Percentiles rank a stretch among this genome's conserved stretches.
phyloP scores from a whole-genome alignment of 2,113 vertebrate species.

The Lamprotornis superbus region DNA sequence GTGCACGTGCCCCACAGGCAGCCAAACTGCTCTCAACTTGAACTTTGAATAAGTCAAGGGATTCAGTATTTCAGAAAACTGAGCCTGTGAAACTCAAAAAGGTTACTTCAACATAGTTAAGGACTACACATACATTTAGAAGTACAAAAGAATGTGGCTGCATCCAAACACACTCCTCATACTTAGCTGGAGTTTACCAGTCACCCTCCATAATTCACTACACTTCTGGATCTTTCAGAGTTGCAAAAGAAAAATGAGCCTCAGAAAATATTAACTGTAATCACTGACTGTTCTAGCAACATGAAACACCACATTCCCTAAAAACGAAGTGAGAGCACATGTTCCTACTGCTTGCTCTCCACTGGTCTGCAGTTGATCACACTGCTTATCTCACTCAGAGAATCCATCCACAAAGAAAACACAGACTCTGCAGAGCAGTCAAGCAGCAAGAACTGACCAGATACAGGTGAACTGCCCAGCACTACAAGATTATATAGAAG shows the following conservation, averaged over 20 bases:
- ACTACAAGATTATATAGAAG: rapidly evolving
- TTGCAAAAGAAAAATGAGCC: neutral
- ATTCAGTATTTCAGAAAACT: neutral
- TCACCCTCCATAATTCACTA: neutral
- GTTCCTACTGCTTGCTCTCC: neutral
- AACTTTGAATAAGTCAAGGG: neutral
- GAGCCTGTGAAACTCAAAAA: neutral
- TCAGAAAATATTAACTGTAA: neutral
- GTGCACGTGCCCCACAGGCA: neutral
- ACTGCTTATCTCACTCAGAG: neutral
- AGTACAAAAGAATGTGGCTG: neutral
- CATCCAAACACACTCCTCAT: neutral
- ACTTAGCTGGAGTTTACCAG: neutral
- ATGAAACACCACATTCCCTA: neutral
- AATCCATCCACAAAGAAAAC: neutral
- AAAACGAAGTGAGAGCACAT: neutral
- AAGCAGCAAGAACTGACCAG: neutral
- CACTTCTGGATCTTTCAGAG: neutral
- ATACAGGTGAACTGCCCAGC: neutral
- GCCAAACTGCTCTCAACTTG: neutral
- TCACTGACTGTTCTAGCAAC: neutral
- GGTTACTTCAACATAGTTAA: neutral
- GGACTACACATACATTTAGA: neutral
- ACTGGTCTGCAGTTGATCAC: neutral
- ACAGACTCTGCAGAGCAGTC: neutral